Percentiles rank a stretch among this genome's conserved stretches.
These are phyloP conservation scores for Pterostichus niger DNA, from an alignment of 2,888 invertebrate genomes.

Conservation along the genomic window DNA sequence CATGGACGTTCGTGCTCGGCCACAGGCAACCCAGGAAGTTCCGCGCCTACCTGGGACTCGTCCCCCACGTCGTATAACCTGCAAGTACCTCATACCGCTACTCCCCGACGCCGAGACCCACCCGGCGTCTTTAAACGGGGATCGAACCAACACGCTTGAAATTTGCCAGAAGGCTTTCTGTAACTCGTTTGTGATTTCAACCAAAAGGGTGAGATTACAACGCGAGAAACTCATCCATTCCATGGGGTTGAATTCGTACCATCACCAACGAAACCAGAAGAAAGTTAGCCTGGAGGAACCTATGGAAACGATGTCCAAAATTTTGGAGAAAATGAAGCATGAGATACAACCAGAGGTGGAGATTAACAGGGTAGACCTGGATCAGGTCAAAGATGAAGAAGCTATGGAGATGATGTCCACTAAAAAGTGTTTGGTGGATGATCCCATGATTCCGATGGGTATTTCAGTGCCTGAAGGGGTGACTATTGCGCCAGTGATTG, in stretches of 20 bases:
- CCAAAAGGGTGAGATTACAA: conserved; percentile 78
- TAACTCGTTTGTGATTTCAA: conserved; percentile 79
- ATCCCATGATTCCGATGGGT: conserved; percentile 76
- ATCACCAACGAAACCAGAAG: conserved; percentile 73
- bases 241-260: conserved; percentile 76
- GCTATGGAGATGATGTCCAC: conserved; percentile 68
- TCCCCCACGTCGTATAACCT: conserved; percentile 78
- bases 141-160: conserved; percentile 73
- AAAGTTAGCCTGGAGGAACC: conserved; percentile 67
- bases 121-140: conserved; percentile 12
- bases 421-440: conserved; percentile 73
- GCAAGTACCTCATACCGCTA: conserved; percentile 78
- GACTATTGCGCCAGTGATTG: conserved; percentile 76
- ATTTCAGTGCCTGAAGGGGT: conserved; percentile 77
- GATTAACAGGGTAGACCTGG: conserved; percentile 66
- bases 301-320: conserved; percentile 45
- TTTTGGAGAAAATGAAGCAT: conserved; percentile 67
- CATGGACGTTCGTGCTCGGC: conserved; percentile 78
- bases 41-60: conserved; percentile 72
- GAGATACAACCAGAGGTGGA: conserved; percentile 65
- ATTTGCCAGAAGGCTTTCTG: conserved; percentile 80
- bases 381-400: conserved; percentile 68
- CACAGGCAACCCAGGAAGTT: conserved; percentile 66
- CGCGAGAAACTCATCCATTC: conserved; percentile 78
- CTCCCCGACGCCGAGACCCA: conserved; percentile 71